Conservation (phyloP, 2,888 invertebrate species). For the Melolontha melolontha region DNA sequence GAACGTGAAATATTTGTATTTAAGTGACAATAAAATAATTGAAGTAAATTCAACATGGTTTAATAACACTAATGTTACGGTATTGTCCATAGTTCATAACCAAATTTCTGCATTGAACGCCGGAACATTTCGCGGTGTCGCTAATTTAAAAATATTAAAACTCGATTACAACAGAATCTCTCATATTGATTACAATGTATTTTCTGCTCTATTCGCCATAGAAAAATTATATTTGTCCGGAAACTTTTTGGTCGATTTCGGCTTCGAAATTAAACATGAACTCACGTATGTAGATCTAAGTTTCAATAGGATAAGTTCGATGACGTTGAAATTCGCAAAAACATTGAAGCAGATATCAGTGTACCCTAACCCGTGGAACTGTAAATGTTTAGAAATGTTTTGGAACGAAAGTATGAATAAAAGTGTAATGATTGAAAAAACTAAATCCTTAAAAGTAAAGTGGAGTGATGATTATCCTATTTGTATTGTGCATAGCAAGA, state of each 20-base stretch:
- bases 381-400: slow-evolving; percentile 11
- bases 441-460: background rate
- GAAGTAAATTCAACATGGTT: slow-evolving; percentile 22
- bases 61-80: background rate
- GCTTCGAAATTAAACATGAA: slow-evolving; percentile 1
- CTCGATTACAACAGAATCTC: slow-evolving; percentile 17
- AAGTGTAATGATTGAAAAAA: background rate
- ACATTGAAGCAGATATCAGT: background rate
- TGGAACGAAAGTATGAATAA: background rate
- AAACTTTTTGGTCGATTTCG: background rate
- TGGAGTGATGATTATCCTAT: background rate
- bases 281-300: slow-evolving; percentile 3
- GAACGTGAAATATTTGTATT: slow-evolving; percentile 8
- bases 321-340: background rate
- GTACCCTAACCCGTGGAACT: slow-evolving; percentile 13
- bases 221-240: slow-evolving; percentile 22
- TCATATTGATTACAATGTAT: slow-evolving; percentile 1
- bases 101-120: slow-evolving; percentile 3
- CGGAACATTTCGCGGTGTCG: background rate
- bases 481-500: background rate
- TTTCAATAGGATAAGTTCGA: slow-evolving; percentile 20
- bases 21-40: slow-evolving; percentile 11
- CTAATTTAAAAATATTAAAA: slow-evolving; percentile 4
- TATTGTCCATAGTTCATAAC: slow-evolving; percentile 9
- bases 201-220: slow-evolving; percentile 6